Base-by-base conservation (phyloP, 2,888 invertebrate genomes). In the Leucophenga maculata region DNA sequence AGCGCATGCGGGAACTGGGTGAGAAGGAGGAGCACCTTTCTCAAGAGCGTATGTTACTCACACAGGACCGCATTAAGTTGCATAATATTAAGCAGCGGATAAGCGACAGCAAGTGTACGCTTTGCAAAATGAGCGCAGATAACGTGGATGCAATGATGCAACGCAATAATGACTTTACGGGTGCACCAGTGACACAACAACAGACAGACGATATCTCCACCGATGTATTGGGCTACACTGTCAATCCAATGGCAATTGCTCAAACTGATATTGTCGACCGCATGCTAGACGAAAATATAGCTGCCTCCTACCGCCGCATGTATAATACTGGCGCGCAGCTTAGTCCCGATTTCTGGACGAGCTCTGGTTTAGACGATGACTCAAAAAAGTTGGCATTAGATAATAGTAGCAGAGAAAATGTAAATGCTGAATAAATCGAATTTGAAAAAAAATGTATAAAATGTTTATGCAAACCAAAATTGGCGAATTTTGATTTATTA, bases 11-110 rank as follows among this genome's bases (percentile, higher is more conserved):
- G 11, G 86, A 88, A 46, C 67, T 88, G 1, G 77, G 81, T n/a
- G 87, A 88, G 69, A 87, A 86, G 57, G 89, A 89, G 74, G 75
- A 86, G 0, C 85, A 82, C 57, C 67, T 89, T 18, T 86, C 88
- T 0, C 86, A 87, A 72, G 88, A 88, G 54, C 85, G 88, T 31
- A 73, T 88, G 50, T 70, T 84, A 0, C 68, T 89, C 3, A 80
- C 87, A 0, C 85, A 86, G 68, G 88, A 89, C 71, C 88, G 88
- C 26, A 80, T 89, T 3, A 78, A 84, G 3, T 20, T 89, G 44
- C 86, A 88, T 32, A 84, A 84, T 59, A 48, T 85, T 0, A 86
- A 85, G 68, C 72, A 78, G 18, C 82, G 83, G 67, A 71, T 88
- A 9, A 52, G 71, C 0, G 82, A 83, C 13, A 82, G 85, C 59